Evolutionary conservation across 2,113 vertebrate genomes (phyloP), one percentile per base, ranked within the genome.

Genomic region (Hippocampus comes): DNA sequence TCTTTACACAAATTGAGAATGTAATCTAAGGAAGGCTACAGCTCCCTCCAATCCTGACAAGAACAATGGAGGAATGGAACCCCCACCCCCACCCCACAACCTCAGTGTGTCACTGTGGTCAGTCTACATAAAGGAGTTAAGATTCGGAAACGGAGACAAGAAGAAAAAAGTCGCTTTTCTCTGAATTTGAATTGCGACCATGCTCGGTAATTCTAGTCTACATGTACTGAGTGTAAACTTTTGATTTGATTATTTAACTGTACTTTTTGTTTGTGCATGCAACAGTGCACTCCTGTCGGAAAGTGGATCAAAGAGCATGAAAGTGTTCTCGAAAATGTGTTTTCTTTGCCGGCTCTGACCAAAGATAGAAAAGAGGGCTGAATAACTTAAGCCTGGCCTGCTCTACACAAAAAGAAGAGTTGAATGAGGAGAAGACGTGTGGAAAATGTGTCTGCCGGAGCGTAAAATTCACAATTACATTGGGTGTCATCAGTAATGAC

Each of bases 401-500:
- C 89, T 83, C 78, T 69, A 73, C 71, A 86, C 81, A 87, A 80
- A 87, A 87, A 84, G 80, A 78, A 80, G 74, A 84, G 80, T 48
- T 82, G 89, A 90, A 83, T 76, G 77, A 84, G 74, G 72, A 84
- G 83, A 86, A 86, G 84, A 90, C 78, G 85, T 87, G 82, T 86
- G 86, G 89, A 97, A 97, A 96, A 96, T 96, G 94, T 94, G 96
- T 86, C 89, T 87, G 89, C 90, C 91, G 91, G 93, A 92, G 94
- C 93, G 94, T 95, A 97, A 97, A 98, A 97, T 97, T 95, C 97
- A 93, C 94, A 96, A 97, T 99, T 97, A 96, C 94, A 92, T 93
- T 94, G 92, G 6, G 78, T 96, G 95, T 94, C 94, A 95, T 96
- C 94, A 93, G 95, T 96, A 97, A 96, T 98, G 96, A 95, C 94